phyloP scores from a whole-genome alignment of 2,113 vertebrate genomes.

The Rhinogobius similis region DNA sequence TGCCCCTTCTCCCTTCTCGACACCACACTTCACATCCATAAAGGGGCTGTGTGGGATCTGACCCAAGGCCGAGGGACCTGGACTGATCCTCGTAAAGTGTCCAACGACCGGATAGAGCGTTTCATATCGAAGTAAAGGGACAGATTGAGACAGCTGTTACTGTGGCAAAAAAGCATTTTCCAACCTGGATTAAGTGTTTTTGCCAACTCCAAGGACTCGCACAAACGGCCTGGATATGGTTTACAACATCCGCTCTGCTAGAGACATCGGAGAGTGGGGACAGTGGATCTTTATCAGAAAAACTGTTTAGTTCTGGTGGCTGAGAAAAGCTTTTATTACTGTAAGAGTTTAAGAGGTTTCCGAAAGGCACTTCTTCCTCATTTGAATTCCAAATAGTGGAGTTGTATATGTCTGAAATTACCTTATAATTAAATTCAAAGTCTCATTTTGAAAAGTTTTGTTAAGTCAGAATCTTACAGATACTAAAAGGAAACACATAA shows the following conservation, averaged over 20 bases:
- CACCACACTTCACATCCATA: constrained; percentile 43
- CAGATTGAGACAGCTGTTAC: constrained; percentile 68
- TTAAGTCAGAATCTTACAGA: too few species aligned
- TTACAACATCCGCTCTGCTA: constrained; percentile 47
- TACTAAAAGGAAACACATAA: too few species aligned
- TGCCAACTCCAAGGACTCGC: constrained; percentile 36
- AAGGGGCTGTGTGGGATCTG: constrained; percentile 61
- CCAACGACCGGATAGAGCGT: constrained; percentile 67
- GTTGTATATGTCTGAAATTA: neutral
- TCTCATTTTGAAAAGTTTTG: too few species aligned
- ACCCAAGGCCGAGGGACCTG: constrained; percentile 60
- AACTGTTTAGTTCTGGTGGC: neutral
- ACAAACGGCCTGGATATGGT: constrained; percentile 44
- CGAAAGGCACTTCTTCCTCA: neutral
- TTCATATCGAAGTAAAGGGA: constrained; percentile 59
- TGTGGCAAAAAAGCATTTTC: constrained; percentile 7
- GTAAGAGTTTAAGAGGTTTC: neutral
- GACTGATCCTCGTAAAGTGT: constrained; percentile 73
- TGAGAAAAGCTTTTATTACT: neutral
- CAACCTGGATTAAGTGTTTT: constrained; percentile 71
- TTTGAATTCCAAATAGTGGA: too few species aligned
- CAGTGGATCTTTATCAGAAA: neutral
- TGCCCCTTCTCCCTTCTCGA: constrained; percentile 13
- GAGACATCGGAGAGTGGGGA: neutral
- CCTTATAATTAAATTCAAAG: too few species aligned